Percentiles rank a stretch among this genome's conserved stretches.
Conservation (phyloP, 1,140 invertebrate species). For the Drosophila saltans region DNA sequence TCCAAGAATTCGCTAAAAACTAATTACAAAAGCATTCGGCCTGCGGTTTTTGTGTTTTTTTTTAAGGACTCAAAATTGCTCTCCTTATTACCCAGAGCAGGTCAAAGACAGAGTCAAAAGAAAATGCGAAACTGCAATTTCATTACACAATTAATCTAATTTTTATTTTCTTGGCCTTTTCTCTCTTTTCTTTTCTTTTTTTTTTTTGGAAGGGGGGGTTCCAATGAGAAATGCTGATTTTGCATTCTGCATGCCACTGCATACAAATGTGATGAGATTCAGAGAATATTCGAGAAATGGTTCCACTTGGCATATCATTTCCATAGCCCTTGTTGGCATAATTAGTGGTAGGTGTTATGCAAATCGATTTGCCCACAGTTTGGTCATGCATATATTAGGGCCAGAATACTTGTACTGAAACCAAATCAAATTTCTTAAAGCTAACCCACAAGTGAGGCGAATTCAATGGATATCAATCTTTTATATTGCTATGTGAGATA, state of each 20-base stretch:
- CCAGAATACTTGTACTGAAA: neutral
- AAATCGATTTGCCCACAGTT: constrained; percentile 39
- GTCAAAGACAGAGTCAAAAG: constrained; percentile 25
- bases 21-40: constrained; percentile 61
- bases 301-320: constrained; percentile 51
- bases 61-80: no score
- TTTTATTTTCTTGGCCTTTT: constrained; percentile 39
- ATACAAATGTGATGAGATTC: constrained; percentile 60
- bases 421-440: constrained; percentile 16
- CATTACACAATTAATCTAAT: constrained; percentile 77
- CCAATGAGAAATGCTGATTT: constrained; percentile 78
- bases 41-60: neutral
- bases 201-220: neutral
- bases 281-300: neutral
- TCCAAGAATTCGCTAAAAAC: constrained; percentile 51
- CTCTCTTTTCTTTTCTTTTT: neutral
- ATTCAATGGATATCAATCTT: neutral
- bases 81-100: neutral
- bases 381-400: constrained; percentile 27
- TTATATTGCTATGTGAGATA: no score
- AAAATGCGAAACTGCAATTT: constrained; percentile 53
- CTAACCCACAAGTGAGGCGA: neutral
- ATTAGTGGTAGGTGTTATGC: constrained; percentile 61
- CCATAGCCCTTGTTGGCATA: constrained; percentile 45
- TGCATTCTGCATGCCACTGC: constrained; percentile 51